Evolutionary conservation across 2,797 vertebrate species (phyloP).

Genomic region (Silurus aristotelis): DNA sequence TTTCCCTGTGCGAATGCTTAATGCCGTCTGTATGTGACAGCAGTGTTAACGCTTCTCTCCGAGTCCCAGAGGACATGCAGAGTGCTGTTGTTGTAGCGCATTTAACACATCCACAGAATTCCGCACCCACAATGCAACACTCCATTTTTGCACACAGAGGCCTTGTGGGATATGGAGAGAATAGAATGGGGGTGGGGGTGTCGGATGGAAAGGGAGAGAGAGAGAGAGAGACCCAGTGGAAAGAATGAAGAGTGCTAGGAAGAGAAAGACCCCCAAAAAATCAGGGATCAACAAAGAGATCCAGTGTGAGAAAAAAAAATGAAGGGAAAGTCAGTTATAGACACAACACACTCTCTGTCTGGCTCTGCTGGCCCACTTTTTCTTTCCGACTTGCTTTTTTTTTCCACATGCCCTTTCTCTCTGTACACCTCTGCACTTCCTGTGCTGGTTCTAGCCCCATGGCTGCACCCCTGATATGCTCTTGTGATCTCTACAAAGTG

Average conservation of each 20-base stretch:
- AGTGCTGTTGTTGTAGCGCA: constrained; percentile 47
- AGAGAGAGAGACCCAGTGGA: background rate
- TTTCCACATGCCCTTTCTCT: constrained; percentile 10
- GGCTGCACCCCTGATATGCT: constrained; percentile 18
- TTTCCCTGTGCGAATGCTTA: constrained; percentile 15
- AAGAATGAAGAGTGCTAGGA: background rate
- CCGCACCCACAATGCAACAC: constrained; percentile 54
- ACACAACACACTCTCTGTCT: constrained; percentile 11
- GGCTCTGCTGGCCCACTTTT: constrained; percentile 34
- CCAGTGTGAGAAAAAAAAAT: background rate
- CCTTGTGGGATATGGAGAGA: constrained; percentile 39
- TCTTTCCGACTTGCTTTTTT: constrained; percentile 3
- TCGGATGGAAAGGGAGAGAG: background rate
- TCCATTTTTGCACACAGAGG: constrained; percentile 55
- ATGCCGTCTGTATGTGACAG: constrained; percentile 42
- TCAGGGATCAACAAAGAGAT: constrained; percentile 15
- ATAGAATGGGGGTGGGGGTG: background rate
- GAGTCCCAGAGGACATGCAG: constrained; percentile 38
- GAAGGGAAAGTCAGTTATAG: background rate
- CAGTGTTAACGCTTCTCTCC: constrained; percentile 66
- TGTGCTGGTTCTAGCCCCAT: background rate
- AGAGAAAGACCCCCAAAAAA: background rate
- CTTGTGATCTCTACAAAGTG: constrained; percentile 23
- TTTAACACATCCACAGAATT: constrained; percentile 54
- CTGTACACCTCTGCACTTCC: background rate